Percentiles rank a stretch among this genome's conserved stretches.
Conservation (phyloP, 1,140 invertebrate genomes). For the Drosophila jambulina region DNA sequence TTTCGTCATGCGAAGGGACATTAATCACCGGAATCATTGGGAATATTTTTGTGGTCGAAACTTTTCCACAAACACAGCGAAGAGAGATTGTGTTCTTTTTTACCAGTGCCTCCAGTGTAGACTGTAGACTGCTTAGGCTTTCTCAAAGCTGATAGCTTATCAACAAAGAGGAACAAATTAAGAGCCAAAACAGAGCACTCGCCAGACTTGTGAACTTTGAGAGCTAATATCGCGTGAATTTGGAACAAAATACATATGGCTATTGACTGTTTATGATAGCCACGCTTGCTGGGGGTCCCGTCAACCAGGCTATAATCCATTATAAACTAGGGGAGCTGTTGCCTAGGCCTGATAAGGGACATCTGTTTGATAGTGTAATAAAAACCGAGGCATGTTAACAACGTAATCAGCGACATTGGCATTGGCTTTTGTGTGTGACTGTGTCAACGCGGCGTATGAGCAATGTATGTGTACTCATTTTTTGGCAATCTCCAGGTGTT, state of each 20-base stretch:
- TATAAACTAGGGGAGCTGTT: neutral
- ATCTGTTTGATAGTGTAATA: conserved; percentile 38
- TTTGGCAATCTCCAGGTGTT: conserved; percentile 9
- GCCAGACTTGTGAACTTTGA: conserved; percentile 48
- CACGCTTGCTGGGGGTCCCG: conserved; percentile 16
- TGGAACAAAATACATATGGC: conserved; percentile 7
- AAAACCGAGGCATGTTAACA: conserved; percentile 17
- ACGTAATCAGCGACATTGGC: conserved; percentile 31
- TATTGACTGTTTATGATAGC: conserved; percentile 14
- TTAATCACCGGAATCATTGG: conserved; percentile 22
- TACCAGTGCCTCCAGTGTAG: conserved; percentile 10
- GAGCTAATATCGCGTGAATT: conserved; percentile 40
- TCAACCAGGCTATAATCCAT: neutral
- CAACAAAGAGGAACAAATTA: conserved; percentile 2
- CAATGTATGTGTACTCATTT: conserved; percentile 2
- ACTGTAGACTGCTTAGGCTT: conserved; percentile 23
- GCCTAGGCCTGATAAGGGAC: conserved; percentile 41
- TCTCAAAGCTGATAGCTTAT: conserved; percentile 37
- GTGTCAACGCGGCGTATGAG: conserved; percentile 48
- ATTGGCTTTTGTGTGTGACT: conserved; percentile 38
- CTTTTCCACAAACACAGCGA: conserved; percentile 48
- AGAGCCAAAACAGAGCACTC: conserved; percentile 24
- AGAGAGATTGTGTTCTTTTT: conserved; percentile 23
- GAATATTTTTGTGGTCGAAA: conserved; percentile 47
- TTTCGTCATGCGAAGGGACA: conserved; percentile 7